Conservation (phyloP, 2,888 invertebrate species). For the Melipona beecheii region DNA sequence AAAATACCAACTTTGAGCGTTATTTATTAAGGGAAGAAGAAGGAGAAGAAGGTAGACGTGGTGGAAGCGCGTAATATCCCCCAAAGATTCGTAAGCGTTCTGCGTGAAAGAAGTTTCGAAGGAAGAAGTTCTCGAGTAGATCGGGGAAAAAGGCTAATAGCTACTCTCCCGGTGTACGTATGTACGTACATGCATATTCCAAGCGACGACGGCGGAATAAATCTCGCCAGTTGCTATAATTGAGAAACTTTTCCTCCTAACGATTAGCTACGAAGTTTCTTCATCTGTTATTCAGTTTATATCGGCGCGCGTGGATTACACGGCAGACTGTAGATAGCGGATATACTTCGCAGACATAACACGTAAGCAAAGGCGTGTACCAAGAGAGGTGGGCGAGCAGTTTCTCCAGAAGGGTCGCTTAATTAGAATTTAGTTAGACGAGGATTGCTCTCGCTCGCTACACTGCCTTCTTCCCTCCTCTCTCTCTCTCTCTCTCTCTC, state of each 20-base stretch:
- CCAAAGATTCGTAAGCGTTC: background rate
- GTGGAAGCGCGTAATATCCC: background rate
- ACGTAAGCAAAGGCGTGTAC: constrained; percentile 55
- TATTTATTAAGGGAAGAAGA: too few species aligned
- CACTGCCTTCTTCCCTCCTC: constrained; percentile 8
- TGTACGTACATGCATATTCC: constrained; percentile 3
- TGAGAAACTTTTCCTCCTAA: constrained; percentile 16
- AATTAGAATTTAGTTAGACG: constrained; percentile 79
- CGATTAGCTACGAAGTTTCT: constrained; percentile 32
- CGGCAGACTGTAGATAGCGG: constrained; percentile 29
- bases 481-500: constrained; percentile 32
- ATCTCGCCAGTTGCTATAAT: constrained; percentile 3
- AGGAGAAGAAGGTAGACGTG: too few species aligned
- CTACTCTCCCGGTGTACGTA: background rate
- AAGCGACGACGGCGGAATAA: constrained; percentile 5
- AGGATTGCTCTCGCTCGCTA: constrained; percentile 49
- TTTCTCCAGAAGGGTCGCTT: constrained; percentile 75
- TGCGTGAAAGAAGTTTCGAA: background rate
- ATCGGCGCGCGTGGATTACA: constrained; percentile 44
- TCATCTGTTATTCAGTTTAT: constrained; percentile 45
- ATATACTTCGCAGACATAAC: constrained; percentile 50
- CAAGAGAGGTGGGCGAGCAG: constrained; percentile 46
- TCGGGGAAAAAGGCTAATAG: constrained; percentile 5
- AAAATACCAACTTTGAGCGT: background rate
- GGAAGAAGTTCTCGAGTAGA: background rate